A percentile compares a stretch with the other conserved stretches of the same genome.
Evolutionary conservation across 2,797 vertebrate genomes (phyloP).

Genomic region (Scolopax bukidnonensis): DNA sequence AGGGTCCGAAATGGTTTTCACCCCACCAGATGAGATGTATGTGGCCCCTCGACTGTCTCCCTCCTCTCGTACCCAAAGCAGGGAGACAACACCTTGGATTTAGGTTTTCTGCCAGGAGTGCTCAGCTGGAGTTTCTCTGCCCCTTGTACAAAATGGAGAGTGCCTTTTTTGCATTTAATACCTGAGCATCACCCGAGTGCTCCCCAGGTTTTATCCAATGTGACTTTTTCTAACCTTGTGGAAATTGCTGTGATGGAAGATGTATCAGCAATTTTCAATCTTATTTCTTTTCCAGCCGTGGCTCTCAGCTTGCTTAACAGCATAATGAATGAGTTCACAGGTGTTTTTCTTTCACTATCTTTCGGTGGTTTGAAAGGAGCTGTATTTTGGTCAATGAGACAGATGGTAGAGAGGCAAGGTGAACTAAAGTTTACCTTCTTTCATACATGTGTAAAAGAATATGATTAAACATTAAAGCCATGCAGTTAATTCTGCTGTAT

Average conservation of each 20-base stretch:
- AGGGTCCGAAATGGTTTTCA: too few species aligned
- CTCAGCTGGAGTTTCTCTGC: neutral
- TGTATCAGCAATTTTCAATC: constrained; percentile 68
- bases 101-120: neutral
- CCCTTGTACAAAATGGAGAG: constrained; percentile 8
- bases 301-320: constrained; percentile 37
- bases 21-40: fast-evolving
- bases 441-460: constrained; percentile 25
- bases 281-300: constrained; percentile 35
- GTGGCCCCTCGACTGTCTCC: neutral
- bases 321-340: constrained; percentile 18
- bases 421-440: constrained; percentile 46
- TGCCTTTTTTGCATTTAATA: constrained; percentile 62
- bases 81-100: neutral
- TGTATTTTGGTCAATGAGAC: constrained; percentile 55
- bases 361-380: neutral
- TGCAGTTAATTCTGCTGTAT: constrained; percentile 50
- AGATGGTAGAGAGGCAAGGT: constrained; percentile 33
- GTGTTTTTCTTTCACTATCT: neutral
- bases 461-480: constrained; percentile 51
- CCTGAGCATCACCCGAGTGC: constrained; percentile 53
- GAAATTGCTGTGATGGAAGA: constrained; percentile 72
- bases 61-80: neutral
- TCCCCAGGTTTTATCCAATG: constrained; percentile 70
- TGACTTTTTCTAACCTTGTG: constrained; percentile 74